Percentiles rank a stretch among this genome's conserved stretches.
Evolutionary conservation across 2,113 vertebrate genomes (phyloP).

Genomic region (Otolemur garnettii): DNA sequence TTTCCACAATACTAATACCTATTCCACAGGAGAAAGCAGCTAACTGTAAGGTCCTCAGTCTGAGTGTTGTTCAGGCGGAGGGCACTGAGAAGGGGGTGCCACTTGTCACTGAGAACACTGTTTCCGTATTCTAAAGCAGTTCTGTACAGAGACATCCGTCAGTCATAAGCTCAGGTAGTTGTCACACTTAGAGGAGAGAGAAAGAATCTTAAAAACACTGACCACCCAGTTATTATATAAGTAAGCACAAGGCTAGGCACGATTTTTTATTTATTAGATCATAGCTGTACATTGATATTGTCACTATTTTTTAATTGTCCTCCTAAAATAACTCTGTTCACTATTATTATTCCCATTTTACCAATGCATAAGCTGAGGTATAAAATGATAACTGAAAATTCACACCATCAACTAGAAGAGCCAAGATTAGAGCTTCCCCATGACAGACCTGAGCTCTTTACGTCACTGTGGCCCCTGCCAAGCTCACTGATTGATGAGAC

Average conservation of each 20-base stretch:
- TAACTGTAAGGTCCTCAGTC: background rate
- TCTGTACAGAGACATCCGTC: background rate
- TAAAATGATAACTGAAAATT: conserved; percentile 12
- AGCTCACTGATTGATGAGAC: background rate
- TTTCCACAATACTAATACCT: background rate
- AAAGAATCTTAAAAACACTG: background rate
- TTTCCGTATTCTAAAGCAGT: background rate
- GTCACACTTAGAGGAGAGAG: background rate
- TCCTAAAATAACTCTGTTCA: background rate
- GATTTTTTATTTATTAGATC: background rate
- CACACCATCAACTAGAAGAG: background rate
- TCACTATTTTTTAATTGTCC: background rate
- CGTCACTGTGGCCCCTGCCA: background rate
- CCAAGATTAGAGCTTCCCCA: background rate
- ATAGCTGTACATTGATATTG: no score
- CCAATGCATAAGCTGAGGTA: background rate
- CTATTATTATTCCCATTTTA: conserved; percentile 6
- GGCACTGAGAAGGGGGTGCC: background rate
- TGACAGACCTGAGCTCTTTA: background rate
- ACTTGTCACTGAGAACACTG: background rate
- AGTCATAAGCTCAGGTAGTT: background rate
- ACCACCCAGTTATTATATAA: background rate
- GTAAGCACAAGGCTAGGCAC: background rate
- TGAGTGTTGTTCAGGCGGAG: background rate
- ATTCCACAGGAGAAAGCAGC: background rate